Percentiles rank a stretch among this genome's conserved stretches.
Evolutionary conservation across 1,140 invertebrate species (phyloP).

Genomic region (Drosophila sturtevanti): DNA sequence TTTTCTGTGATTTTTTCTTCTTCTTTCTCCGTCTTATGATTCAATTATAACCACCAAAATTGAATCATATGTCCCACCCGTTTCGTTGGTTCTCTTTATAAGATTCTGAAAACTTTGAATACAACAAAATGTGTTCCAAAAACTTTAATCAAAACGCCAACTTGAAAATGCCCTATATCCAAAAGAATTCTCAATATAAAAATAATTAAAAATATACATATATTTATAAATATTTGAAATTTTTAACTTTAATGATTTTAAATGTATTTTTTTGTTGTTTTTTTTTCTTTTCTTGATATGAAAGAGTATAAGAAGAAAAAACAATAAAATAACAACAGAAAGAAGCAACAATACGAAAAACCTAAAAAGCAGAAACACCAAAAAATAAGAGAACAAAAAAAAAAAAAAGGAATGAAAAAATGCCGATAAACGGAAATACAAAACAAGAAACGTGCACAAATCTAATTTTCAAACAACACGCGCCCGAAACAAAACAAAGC

Average conservation of each 20-base stretch:
- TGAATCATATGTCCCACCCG: slow-evolving; percentile 43
- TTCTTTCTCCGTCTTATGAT: slow-evolving; percentile 26
- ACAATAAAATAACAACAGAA: slow-evolving; percentile 23
- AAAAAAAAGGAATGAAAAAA: slow-evolving; percentile 45
- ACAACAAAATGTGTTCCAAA: neutral
- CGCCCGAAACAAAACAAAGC: slow-evolving; percentile 36
- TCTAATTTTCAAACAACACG: slow-evolving; percentile 80
- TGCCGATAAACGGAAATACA: slow-evolving; percentile 77
- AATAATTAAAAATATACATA: no score
- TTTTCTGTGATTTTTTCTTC: slow-evolving; percentile 17
- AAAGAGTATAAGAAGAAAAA: slow-evolving; percentile 19
- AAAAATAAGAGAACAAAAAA: neutral
- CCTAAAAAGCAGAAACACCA: neutral
- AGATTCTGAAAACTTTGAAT: neutral
- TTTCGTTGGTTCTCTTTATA: slow-evolving; percentile 3
- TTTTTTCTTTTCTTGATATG: neutral
- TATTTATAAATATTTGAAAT: no score
- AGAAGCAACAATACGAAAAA: neutral
- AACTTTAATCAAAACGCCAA: neutral
- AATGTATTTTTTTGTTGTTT: no score
- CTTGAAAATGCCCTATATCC: slow-evolving; percentile 11
- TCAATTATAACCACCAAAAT: slow-evolving; percentile 54
- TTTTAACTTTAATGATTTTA: no score
- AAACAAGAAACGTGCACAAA: slow-evolving; percentile 80
- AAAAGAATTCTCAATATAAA: no score